Evolutionary conservation across 2,113 vertebrate genomes (phyloP).

Genomic region (Rhodinocichla rosea): DNA sequence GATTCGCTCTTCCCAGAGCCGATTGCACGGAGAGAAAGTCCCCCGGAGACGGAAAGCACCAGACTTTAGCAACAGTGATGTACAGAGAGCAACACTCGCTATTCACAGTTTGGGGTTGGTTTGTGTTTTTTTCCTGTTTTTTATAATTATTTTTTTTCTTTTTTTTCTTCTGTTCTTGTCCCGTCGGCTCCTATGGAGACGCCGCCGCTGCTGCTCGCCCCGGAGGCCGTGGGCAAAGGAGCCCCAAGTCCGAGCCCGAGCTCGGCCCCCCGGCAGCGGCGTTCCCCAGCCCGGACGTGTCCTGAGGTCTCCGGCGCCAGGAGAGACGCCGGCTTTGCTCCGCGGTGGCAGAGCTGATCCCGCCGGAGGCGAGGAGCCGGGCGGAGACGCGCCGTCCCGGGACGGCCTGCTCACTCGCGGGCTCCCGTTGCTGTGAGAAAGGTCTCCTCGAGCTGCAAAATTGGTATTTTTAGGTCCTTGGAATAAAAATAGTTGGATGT

Average conservation of each 20-base stretch:
- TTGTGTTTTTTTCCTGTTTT: conserved; percentile 56
- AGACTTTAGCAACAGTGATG: conserved; percentile 62
- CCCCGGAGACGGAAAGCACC: conserved; percentile 70
- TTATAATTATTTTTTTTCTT: not conserved
- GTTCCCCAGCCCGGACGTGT: not conserved
- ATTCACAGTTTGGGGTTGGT: conserved; percentile 76
- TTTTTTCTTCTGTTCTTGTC: conserved; percentile 12
- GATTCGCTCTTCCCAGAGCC: conserved; percentile 55
- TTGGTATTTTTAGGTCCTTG: not conserved
- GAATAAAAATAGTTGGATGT: not conserved
- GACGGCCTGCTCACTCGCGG: rapidly evolving
- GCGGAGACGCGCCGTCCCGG: rapidly evolving
- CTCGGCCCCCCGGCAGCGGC: not conserved
- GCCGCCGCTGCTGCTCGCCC: not conserved
- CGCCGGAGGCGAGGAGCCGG: not conserved
- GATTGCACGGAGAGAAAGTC: conserved; percentile 18
- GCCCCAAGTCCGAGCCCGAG: not conserved
- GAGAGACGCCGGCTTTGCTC: not conserved
- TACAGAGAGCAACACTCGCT: conserved; percentile 47
- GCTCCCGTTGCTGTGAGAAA: not conserved
- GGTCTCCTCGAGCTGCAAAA: not conserved
- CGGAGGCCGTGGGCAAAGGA: not conserved
- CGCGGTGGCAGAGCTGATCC: not conserved
- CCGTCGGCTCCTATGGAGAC: conserved; percentile 44
- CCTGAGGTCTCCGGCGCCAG: conserved; percentile 37